Conservation (phyloP, 2,888 invertebrate species). For the Hirudinaria manillensis region DNA sequence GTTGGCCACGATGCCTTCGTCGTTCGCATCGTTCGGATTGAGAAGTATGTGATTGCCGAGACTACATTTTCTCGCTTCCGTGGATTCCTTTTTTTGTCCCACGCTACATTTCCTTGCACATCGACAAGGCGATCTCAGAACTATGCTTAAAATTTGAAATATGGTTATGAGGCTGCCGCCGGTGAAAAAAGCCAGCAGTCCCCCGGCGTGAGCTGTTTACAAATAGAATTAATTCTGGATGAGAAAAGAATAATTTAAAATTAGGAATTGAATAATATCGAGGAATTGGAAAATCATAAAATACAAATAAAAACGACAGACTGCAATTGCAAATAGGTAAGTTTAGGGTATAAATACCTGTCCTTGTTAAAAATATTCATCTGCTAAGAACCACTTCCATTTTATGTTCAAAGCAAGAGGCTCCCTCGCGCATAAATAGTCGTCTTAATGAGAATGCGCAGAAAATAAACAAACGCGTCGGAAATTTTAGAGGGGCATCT, state of each 20-base stretch:
- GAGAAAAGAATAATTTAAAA: background rate
- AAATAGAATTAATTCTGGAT: background rate
- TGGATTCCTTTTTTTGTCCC: background rate
- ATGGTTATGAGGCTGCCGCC: slow-evolving; percentile 36
- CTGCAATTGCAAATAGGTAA: background rate
- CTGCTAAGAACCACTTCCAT: too few species aligned
- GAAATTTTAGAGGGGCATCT: too few species aligned
- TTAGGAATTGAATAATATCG: background rate
- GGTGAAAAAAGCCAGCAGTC: slow-evolving; percentile 35
- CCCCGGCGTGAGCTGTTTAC: slow-evolving; percentile 34
- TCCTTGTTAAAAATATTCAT: too few species aligned
- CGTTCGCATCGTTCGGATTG: slow-evolving; percentile 2
- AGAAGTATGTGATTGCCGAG: slow-evolving; percentile 21
- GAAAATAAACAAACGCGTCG: too few species aligned
- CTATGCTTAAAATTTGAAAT: slow-evolving; percentile 29
- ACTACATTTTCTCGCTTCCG: slow-evolving; percentile 16
- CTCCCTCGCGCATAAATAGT: too few species aligned
- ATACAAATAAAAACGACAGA: background rate
- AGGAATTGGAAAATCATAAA: background rate
- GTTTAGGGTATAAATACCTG: too few species aligned
- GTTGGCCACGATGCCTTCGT: slow-evolving; percentile 12
- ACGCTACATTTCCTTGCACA: background rate
- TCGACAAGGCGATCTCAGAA: slow-evolving; percentile 14
- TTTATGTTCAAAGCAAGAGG: too few species aligned
- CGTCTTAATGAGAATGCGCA: too few species aligned